Conservation (phyloP, 1,140 invertebrate species). For the Luehdorfia chinensis region DNA sequence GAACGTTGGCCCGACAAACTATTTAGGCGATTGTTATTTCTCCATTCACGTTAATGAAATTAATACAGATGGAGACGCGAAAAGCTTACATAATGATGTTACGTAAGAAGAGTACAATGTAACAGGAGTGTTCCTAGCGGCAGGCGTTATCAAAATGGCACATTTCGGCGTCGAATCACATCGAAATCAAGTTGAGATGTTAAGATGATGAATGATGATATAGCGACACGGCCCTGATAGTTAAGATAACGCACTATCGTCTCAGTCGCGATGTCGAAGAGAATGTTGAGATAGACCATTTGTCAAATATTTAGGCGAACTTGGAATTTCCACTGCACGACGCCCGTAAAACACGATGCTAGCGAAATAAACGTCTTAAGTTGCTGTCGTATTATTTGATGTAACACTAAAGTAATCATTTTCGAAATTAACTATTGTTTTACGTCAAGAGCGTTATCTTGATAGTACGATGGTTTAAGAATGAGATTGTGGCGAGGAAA, state of each 20-base stretch:
- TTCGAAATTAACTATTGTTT: constrained; percentile 7
- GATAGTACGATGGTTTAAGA: not conserved
- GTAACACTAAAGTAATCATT: not conserved
- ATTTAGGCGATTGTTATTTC: not conserved
- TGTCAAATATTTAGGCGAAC: constrained; percentile 34
- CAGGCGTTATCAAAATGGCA: constrained; percentile 46
- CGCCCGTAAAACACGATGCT: not conserved
- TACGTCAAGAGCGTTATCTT: constrained; percentile 12
- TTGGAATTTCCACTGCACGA: constrained; percentile 25
- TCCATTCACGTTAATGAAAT: not conserved
- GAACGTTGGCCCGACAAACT: not conserved
- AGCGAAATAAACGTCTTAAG: constrained; percentile 10
- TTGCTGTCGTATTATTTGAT: not conserved
- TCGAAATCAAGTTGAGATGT: constrained; percentile 48
- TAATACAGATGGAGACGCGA: not conserved
- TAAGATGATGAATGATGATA: constrained; percentile 66
- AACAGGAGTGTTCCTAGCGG: constrained; percentile 25
- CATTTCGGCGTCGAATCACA: constrained; percentile 28
- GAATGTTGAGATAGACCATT: constrained; percentile 19
- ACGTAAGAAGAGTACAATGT: constrained; percentile 22
- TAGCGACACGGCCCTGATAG: constrained; percentile 43
- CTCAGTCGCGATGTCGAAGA: constrained; percentile 9
- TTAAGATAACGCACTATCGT: constrained; percentile 47
- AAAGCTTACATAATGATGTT: constrained; percentile 20
- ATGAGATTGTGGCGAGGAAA: constrained; percentile 5